Evolutionary conservation across 2,888 invertebrate genomes (phyloP), one percentile per base, ranked within the genome.

Genomic region (Thumatha senex): DNA sequence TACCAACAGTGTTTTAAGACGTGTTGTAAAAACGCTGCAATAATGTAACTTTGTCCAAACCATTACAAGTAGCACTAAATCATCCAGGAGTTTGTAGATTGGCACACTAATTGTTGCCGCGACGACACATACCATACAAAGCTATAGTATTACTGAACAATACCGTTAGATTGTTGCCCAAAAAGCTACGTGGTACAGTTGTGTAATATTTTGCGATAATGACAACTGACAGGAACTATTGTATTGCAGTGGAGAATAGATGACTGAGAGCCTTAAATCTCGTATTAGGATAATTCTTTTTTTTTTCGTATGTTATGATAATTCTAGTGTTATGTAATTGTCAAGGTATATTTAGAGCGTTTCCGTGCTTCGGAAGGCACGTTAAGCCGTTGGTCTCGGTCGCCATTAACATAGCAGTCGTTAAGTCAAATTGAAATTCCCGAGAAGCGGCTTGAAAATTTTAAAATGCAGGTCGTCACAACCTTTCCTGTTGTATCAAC

Each of bases 21-120:
- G 18, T 24, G 18, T 5, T 24, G 2, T 24, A 24, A 24, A 24
- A 24, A 24, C 18, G 18, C 18, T 24, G 5, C 5, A 2, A 34
- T 13, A 5, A 34, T 35, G 31, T 42, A 12, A 10, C 54, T 56
- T 54, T 8, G 2, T 2, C 55, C 64, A 42, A 13, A 15, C 13
- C 44, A 41, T 34, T 46, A 39, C 46, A 47, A 52, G 56, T 44
- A 60, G 43, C 60, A 63, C 61, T 76, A 74, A 74, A 76, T 76
- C 74, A 74, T 74, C 57, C 61, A 58, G 61, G 67, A 72, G 66
- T 74, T 72, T 65, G 61, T 54, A 61, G 64, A 68, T 63, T 62
- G 60, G 41, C 54, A 46, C 65, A 61, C 67, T 77, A 77, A 76
- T 78, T 75, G 76, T 72, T 54, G 58, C 50, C 46, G 56, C 60